A percentile compares a stretch with the other conserved stretches of the same genome.
These are phyloP conservation scores for Himalopsyche kuldschensis DNA, from an alignment of 2,888 invertebrate genomes.

Conservation along the genomic window DNA sequence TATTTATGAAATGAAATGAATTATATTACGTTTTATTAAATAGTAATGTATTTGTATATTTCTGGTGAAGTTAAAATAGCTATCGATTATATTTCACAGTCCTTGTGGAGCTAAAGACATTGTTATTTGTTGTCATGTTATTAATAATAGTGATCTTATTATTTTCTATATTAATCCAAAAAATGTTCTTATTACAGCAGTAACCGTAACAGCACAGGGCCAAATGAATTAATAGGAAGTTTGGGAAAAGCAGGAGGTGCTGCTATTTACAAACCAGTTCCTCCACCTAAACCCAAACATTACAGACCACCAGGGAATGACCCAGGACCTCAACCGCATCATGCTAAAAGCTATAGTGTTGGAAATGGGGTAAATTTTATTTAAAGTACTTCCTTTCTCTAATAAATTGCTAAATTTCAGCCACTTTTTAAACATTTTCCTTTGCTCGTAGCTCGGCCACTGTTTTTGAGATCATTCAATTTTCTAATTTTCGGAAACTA, in stretches of 20 bases:
- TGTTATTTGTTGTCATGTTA: too few relatives aligned
- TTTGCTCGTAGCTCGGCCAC: too few relatives aligned
- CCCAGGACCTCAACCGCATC: conserved; percentile 49
- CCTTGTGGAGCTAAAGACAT: too few relatives aligned
- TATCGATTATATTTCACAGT: too few relatives aligned
- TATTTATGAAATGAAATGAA: too few relatives aligned
- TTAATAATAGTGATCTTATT: too few relatives aligned
- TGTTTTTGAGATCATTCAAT: too few relatives aligned
- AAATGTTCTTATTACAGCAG: conserved; percentile 21
- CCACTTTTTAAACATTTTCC: neutral
- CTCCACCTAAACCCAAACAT: conserved; percentile 91
- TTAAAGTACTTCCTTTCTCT: neutral
- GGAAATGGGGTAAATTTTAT: conserved; percentile 52
- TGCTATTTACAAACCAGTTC: conserved; percentile 79
- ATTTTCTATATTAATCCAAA: neutral
- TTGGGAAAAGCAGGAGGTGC: conserved; percentile 47
- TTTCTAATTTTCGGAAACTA: too few relatives aligned
- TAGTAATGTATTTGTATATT: too few relatives aligned
- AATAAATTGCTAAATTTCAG: neutral
- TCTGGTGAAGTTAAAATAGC: neutral
- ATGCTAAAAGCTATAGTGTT: conserved; percentile 56
- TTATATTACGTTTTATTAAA: too few relatives aligned
- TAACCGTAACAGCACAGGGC: conserved; percentile 46
- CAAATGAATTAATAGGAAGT: conserved; percentile 41
- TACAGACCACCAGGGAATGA: conserved; percentile 73